Conservation (phyloP, 2,888 invertebrate genomes). For the Timema cristinae region DNA sequence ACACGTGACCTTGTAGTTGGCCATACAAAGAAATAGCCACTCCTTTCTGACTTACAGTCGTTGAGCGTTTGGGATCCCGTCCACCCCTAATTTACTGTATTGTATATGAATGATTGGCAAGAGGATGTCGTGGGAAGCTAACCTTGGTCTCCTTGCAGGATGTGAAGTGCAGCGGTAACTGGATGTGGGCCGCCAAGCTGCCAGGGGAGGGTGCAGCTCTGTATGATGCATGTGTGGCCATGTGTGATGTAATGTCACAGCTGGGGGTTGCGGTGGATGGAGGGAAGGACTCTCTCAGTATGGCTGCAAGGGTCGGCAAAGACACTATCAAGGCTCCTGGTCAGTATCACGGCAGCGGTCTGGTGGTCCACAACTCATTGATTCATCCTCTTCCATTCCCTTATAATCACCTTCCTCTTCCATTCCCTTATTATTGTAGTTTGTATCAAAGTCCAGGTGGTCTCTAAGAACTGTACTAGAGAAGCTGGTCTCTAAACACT, state of each 20-base stretch:
- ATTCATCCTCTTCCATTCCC: too few relatives aligned
- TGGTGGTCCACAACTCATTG: too few relatives aligned
- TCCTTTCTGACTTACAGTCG: not conserved
- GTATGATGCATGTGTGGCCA: slow-evolving; percentile 80
- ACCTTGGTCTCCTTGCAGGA: slow-evolving; percentile 56
- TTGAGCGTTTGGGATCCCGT: too few relatives aligned
- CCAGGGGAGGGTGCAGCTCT: slow-evolving; percentile 88
- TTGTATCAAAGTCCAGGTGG: too few relatives aligned
- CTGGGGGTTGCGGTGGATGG: slow-evolving; percentile 92
- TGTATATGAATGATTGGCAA: too few relatives aligned
- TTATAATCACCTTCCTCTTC: too few relatives aligned
- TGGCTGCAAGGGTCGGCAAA: slow-evolving; percentile 84
- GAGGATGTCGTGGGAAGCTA: not conserved
- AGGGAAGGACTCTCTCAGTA: slow-evolving; percentile 95
- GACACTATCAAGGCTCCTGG: slow-evolving; percentile 56
- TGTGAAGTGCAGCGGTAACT: slow-evolving; percentile 98
- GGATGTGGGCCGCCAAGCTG: slow-evolving; percentile 99
- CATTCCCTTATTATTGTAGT: too few relatives aligned
- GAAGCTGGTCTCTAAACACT: too few relatives aligned
- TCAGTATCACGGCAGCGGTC: slow-evolving; percentile 30
- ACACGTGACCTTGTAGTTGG: too few relatives aligned
- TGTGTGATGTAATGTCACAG: slow-evolving; percentile 77
- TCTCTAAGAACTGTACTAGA: too few relatives aligned
- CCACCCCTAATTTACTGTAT: too few relatives aligned
- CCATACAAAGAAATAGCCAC: not conserved